A percentile compares a stretch with the other conserved stretches of the same genome.
Evolutionary conservation across 2,113 vertebrate species (phyloP).

Genomic region (Thymallus thymallus): DNA sequence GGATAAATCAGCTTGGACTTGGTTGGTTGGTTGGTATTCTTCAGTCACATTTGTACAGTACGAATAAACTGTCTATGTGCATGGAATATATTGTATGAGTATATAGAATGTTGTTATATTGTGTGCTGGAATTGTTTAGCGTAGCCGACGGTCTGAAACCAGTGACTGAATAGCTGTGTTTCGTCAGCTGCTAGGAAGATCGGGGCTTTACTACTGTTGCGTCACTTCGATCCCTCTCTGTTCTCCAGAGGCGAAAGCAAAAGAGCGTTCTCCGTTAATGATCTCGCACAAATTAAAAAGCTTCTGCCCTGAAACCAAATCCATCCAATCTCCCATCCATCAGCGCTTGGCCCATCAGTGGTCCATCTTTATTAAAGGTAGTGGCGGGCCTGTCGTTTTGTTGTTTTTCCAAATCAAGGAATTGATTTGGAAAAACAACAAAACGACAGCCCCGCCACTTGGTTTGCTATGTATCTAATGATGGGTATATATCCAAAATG

Average conservation of each 20-base stretch:
- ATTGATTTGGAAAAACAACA: too few relatives aligned
- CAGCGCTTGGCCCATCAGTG: conserved; percentile 21
- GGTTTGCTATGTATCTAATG: neutral
- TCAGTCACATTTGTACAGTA: conserved; percentile 5
- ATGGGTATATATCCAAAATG: neutral
- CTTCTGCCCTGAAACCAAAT: conserved; percentile 41
- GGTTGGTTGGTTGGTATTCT: conserved; percentile 27
- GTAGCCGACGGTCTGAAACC: neutral
- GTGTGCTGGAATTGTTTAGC: neutral
- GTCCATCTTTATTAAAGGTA: neutral
- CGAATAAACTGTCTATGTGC: neutral
- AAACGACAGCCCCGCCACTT: too few relatives aligned
- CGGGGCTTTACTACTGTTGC: conserved; percentile 39
- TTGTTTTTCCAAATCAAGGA: too few relatives aligned
- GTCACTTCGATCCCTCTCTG: conserved; percentile 42
- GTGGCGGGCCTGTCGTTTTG: too few relatives aligned
- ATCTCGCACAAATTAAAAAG: conserved; percentile 70
- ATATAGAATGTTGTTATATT: neutral
- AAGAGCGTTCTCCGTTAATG: conserved; percentile 61
- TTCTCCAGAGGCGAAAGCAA: conserved; percentile 46
- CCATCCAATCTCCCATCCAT: conserved; percentile 39
- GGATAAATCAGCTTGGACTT: conserved; percentile 44
- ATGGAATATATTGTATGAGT: neutral
- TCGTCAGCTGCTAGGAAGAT: conserved; percentile 40
- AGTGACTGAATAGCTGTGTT: conserved; percentile 11